Percentiles rank a stretch among this genome's conserved stretches.
Conservation (phyloP, 2,888 invertebrate genomes). For the Keiferia lycopersicella region DNA sequence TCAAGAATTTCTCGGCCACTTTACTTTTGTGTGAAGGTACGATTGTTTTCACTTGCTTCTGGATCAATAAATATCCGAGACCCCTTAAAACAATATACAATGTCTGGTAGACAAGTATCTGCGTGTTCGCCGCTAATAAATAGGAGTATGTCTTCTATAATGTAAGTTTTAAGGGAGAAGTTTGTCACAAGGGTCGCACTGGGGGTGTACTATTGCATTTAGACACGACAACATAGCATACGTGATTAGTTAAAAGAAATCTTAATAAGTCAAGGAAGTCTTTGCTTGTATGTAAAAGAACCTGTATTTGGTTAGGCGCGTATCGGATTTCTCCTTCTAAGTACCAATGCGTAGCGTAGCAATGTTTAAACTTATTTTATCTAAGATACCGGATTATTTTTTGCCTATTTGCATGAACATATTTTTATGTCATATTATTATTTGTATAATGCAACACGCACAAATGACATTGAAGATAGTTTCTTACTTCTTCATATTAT, state of each 20-base stretch:
- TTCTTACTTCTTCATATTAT: too few relatives aligned
- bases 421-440: too few relatives aligned
- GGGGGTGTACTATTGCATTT: slow-evolving; percentile 48
- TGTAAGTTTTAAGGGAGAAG: slow-evolving; percentile 51
- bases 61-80: slow-evolving; percentile 17
- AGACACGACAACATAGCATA: slow-evolving; percentile 58
- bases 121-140: slow-evolving; percentile 62
- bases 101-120: slow-evolving; percentile 30
- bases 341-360: too few relatives aligned
- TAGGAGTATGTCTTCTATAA: slow-evolving; percentile 49
- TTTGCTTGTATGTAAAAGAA: neutral
- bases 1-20: slow-evolving; percentile 14
- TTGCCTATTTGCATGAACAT: too few relatives aligned
- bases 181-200: slow-evolving; percentile 50
- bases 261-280: slow-evolving; percentile 15
- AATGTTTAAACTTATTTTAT: too few relatives aligned
- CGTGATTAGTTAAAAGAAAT: slow-evolving; percentile 26
- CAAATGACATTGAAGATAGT: too few relatives aligned
- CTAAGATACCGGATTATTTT: too few relatives aligned
- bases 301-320: neutral
- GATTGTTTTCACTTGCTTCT: slow-evolving; percentile 14
- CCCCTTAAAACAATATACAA: slow-evolving; percentile 21
- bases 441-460: too few relatives aligned
- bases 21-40: slow-evolving; percentile 18
- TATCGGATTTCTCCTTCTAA: too few relatives aligned